Base-by-base conservation (phyloP, 2,113 vertebrate genomes). In the Azemiops feae region DNA sequence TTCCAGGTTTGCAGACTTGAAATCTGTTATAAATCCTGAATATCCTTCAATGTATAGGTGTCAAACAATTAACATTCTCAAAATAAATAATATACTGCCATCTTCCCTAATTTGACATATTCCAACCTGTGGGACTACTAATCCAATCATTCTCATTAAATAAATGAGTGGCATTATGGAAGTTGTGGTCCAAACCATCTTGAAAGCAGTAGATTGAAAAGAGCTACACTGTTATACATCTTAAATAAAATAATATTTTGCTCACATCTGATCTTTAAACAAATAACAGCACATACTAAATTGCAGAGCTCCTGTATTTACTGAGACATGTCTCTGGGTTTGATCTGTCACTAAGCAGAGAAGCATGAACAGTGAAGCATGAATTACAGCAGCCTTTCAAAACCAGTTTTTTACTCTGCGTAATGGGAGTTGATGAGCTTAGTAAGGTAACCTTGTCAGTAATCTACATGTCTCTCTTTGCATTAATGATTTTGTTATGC, bases 401-500 rank as follows among this genome's bases (percentile, higher is more conserved):
- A 94, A 27, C 9, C 11, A 53, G 53, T 53, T 58, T 93, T 91
- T 90, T 39, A 18, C 45, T 92, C 86, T 58, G 27, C 47, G 2
- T 27, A 69, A 39, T 10, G 86, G 30, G 43, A 55, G 89, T 60
- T 94, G 92, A 94, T 93, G 90, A 92, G 92, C 55, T 97, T 50
- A 81, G 74, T 81, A 18, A 93, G 91, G 89, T 94, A 58, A 89
- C 94, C 91, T 94, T 93, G 90, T 91, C 64, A 27, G 93, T 93
- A 93, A 90, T 89, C 94, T 85, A 88, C 2, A 30, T 96, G 92
- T 34, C 74, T 94, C 91, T 94, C 94, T 85, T 34, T 60, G 58
- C 93, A 0, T 89, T 1, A 94, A 91, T 95, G 89, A 91, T 95
- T 96, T 96, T 92, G 88, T 93, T 30, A 0, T 5, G 91, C 93